Percentiles rank a stretch among this genome's conserved stretches.
These are phyloP conservation scores for Xiphophorus birchmanni DNA, from an alignment of 2,797 vertebrate genomes.

Conservation along the genomic window DNA sequence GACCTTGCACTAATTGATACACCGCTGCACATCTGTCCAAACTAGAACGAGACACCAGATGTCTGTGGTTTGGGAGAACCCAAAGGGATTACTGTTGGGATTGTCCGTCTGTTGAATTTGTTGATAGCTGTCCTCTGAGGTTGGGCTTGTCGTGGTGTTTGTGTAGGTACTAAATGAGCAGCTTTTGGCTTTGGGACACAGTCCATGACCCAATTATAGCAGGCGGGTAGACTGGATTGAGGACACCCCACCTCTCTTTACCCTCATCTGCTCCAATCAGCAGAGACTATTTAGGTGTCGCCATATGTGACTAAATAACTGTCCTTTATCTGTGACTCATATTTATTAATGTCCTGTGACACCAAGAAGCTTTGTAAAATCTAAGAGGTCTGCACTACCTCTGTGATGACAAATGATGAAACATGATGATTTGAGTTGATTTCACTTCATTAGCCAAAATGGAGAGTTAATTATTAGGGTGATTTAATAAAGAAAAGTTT, in stretches of 20 bases:
- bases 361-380: not conserved
- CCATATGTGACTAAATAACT: conserved; percentile 52
- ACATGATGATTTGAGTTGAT: not conserved
- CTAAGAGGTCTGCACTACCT: not conserved
- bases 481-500: not conserved
- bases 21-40: conserved; percentile 15
- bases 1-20: conserved; percentile 30
- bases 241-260: not conserved
- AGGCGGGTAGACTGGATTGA: conserved; percentile 20
- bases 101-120: conserved; percentile 25
- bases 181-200: conserved; percentile 30
- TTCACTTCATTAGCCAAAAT: not conserved
- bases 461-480: not conserved
- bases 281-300: conserved; percentile 34
- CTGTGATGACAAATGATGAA: not conserved
- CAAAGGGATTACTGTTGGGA: conserved; percentile 27
- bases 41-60: conserved; percentile 34
- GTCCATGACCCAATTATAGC: conserved; percentile 55
- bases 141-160: conserved; percentile 5
- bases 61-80: conserved; percentile 32
- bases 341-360: conserved; percentile 18
- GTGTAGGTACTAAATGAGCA: conserved; percentile 32
- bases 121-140: conserved; percentile 8
- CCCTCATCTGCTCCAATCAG: not conserved
- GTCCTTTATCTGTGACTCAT: conserved; percentile 25